Conservation (phyloP, 2,888 invertebrate species). For the Tenthredo mesomela region DNA sequence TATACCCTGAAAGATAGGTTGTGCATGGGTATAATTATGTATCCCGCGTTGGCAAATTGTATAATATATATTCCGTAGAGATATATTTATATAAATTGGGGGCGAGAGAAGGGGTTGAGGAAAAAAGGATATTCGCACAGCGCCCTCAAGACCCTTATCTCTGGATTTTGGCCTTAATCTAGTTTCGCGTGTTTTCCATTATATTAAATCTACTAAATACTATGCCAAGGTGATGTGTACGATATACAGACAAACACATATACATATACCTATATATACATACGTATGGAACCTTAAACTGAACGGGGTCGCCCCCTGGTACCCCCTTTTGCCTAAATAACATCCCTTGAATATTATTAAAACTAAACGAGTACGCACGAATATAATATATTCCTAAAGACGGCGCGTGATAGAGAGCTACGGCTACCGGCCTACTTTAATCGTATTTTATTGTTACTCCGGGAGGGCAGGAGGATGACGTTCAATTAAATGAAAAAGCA, state of each 20-base stretch:
- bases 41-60: constrained; percentile 20
- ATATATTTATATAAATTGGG: constrained; percentile 2
- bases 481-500: neutral
- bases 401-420: neutral
- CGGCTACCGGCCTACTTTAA: neutral
- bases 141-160: constrained; percentile 24
- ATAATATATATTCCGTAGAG: neutral
- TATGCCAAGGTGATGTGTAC: neutral
- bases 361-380: constrained; percentile 26
- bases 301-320: constrained; percentile 19
- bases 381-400: constrained; percentile 10
- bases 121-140: constrained; percentile 22
- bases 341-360: constrained; percentile 41
- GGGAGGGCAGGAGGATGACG: neutral
- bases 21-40: neutral
- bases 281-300: neutral
- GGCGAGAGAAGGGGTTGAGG: neutral
- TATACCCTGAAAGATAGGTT: constrained; percentile 5
- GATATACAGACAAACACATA: neutral
- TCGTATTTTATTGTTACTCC: neutral
- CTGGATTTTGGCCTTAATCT: constrained; percentile 41
- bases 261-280: too few species aligned
- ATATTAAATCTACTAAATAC: constrained; percentile 30
- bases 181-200: constrained; percentile 47
- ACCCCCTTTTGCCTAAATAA: constrained; percentile 32